Conservation (phyloP, 2,113 vertebrate genomes). For the Neogale vison region DNA sequence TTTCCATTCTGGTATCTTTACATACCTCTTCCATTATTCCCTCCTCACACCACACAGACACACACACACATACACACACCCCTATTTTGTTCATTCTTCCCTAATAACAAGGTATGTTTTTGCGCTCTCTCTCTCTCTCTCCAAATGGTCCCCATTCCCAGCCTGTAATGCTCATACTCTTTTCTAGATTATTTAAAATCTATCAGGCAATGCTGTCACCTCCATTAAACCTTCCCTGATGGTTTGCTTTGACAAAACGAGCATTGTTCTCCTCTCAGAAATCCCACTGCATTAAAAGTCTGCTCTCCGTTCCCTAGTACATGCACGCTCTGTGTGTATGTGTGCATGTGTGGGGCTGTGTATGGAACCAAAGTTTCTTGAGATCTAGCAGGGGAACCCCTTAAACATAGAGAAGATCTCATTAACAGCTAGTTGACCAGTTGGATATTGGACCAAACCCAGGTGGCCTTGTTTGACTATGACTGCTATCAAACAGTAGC, state of each 20-base stretch:
- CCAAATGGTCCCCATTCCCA: background rate
- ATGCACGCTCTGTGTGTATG: rapidly evolving
- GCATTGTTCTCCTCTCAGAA: background rate
- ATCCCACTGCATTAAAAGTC: background rate
- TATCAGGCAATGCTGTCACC: background rate
- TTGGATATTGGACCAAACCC: background rate
- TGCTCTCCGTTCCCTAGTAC: background rate
- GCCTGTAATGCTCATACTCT: background rate
- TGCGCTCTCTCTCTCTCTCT: background rate
- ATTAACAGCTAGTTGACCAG: background rate
- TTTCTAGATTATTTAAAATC: background rate
- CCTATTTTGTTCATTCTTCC: background rate
- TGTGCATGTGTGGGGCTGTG: rapidly evolving
- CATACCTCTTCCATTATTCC: background rate
- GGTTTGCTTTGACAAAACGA: background rate
- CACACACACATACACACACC: background rate
- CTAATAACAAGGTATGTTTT: background rate
- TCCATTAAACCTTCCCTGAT: background rate
- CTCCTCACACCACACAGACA: background rate
- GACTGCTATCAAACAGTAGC: background rate
- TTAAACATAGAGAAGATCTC: background rate
- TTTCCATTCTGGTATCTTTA: background rate
- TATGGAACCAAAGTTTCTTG: background rate
- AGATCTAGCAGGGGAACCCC: background rate
- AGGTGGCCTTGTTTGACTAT: background rate